Base-by-base conservation (phyloP, 2,888 invertebrate genomes). In the Melangyna quadrimaculata region DNA sequence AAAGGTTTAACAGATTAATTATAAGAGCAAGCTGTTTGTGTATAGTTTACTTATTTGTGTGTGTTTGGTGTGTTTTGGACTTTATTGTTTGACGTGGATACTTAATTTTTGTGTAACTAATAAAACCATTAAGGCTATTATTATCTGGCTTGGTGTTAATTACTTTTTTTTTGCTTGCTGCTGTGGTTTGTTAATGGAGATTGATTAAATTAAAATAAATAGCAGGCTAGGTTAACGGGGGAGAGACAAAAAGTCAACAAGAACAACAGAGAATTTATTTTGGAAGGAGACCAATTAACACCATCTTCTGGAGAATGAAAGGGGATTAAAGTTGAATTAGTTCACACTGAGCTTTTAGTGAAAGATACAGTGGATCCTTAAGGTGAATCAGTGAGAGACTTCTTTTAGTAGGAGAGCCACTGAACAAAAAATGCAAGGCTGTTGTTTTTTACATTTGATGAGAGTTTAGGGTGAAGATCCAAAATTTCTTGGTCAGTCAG, bases 51-150 rank as follows among this genome's bases (percentile, higher is more conserved):
- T n/a, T 67, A 1, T 48, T 35, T n/a, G 9, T 37, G 1, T 10
- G 32, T 43, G 29, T 40, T 14, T 9, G 2, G 5, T 8, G 40
- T 48, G 3, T 10, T 29, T 17, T 22, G 22, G 14, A 24, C 24
- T 12, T 37, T 37, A 45, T 29, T n/a, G 14, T 27, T 57, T 37
- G 57, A 78, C 40, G 70, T 67, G 9, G n/a, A n/a, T 51, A 51
- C 51, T 51, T 57, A 57, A 71, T 71, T 55, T 51, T 48, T 17
- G 40, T 61, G 69, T 35, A 22, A 22, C 35, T 48, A 37, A 51
- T 71, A 55, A 51, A 57, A 57, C 40, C 57, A 77, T 77, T 81
- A 81, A 32, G 57, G 22, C 57, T n/a, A 57, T 71, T 63, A 45
- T 45, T 45, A 63, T 55, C 45, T 57, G 22, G 48, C 51, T 67